phyloP scores from a whole-genome alignment of 2,888 invertebrate genomes.

The Orthonychiurus folsomi region DNA sequence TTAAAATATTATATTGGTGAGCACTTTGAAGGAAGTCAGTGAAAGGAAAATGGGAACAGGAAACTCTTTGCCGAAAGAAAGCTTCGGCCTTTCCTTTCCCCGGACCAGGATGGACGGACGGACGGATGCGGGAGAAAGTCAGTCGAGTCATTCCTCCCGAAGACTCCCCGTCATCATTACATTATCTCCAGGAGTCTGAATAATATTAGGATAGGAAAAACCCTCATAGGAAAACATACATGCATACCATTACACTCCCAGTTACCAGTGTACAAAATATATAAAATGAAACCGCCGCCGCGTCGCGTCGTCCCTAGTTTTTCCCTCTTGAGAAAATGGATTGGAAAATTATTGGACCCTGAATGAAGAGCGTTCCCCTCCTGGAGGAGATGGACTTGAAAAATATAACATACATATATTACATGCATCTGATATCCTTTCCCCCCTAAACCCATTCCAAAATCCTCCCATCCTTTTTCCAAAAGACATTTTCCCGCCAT shows the following conservation, averaged over 20 bases:
- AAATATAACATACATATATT: not conserved
- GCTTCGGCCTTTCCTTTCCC: not conserved
- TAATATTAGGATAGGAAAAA: conserved; percentile 3
- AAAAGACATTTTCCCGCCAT: too few relatives aligned
- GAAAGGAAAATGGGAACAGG: not conserved
- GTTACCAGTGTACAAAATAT: conserved; percentile 24
- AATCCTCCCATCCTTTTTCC: too few relatives aligned
- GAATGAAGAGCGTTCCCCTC: too few relatives aligned
- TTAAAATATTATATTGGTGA: not conserved
- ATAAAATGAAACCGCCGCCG: conserved; percentile 32
- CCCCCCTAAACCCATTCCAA: too few relatives aligned
- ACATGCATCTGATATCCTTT: too few relatives aligned
- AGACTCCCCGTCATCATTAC: conserved; percentile 6
- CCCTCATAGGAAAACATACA: conserved; percentile 1
- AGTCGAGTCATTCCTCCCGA: not conserved
- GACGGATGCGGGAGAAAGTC: conserved; percentile 1
- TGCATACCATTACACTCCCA: conserved; percentile 29
- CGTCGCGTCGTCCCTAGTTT: too few relatives aligned
- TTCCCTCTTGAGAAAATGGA: conserved; percentile 31
- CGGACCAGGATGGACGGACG: not conserved
- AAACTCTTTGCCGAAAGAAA: too few relatives aligned
- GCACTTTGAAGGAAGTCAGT: too few relatives aligned
- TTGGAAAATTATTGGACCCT: conserved; percentile 38
- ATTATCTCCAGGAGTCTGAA: conserved; percentile 3
- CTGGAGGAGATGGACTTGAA: not conserved